Base-by-base conservation (phyloP, 2,888 invertebrate species). In the Carpatolechia fugitivella region DNA sequence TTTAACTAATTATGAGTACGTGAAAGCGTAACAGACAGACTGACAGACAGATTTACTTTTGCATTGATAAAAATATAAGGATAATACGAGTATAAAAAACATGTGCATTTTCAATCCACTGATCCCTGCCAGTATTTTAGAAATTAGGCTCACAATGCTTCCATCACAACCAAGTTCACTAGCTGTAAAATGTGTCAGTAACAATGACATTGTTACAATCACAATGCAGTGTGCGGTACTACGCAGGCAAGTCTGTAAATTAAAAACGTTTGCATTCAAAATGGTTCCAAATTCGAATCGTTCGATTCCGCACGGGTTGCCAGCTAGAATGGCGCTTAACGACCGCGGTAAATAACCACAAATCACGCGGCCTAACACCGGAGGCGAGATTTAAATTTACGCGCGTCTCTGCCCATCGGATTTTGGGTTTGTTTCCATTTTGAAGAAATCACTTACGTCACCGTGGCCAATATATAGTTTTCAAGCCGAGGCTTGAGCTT, bases 271-370 rank as follows among this genome's bases (percentile, higher is more conserved):
- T 79, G 81, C 74, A 79, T 85, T 44, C 44, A 44, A 29, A 24
- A 24, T 18, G 44, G 13, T 44, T 44, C 44, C 24, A 44, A 44
- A 24, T 44, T 74, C 78, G 76, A 83, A 86, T 81, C 77, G 82
- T 78, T 78, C 31, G 69, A 63, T 84, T 83, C 76, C 86, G 84
- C 87, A 86, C 87, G 88, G 82, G 76, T 70, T 80, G 70, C 58
- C 67, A 62, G 57, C 72, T 74, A 82, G 79, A 89, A 89, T 88
- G 87, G 88, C 81, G 84, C 80, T 85, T 86, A 88, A 89, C 86
- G 82, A 78, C 81, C 85, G 85, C 80, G 78, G 86, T 87, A 88
- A 88, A 88, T 88, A 90, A 85, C 89, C 89, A 88, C 89, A 90
- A 90, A 90, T 90, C 89, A 89, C 86, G 68, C 73, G 70, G 82